These are phyloP conservation scores for Harpagifer antarcticus DNA, from an alignment of 2,797 vertebrate genomes.

Conservation along the genomic window DNA sequence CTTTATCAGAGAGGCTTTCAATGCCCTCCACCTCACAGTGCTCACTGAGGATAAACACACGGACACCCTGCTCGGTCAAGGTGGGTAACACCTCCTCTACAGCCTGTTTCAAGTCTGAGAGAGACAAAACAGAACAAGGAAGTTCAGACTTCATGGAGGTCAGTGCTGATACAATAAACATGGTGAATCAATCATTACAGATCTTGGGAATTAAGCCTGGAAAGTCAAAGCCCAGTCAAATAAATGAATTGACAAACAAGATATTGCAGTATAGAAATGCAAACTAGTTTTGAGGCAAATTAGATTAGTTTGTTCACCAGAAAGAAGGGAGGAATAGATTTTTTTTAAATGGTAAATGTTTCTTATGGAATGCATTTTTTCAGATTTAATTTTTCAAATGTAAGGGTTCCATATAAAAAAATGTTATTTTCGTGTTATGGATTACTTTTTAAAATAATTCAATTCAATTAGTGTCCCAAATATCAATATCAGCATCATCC, in stretches of 20 bases:
- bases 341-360: background rate
- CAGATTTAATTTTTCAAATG: background rate
- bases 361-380: background rate
- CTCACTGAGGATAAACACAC: conserved; percentile 83
- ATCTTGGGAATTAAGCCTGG: background rate
- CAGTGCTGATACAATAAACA: background rate
- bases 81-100: conserved; percentile 88
- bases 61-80: conserved; percentile 81
- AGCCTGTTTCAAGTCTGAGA: conserved; percentile 82
- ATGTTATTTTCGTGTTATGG: background rate
- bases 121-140: background rate
- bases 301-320: background rate
- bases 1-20: conserved; percentile 83
- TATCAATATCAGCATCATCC: no score
- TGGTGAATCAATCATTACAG: background rate
- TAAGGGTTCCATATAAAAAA: background rate
- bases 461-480: no score
- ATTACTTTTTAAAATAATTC: background rate
- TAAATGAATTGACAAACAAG: background rate
- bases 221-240: background rate
- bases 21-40: conserved; percentile 79
- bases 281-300: background rate
- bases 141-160: background rate
- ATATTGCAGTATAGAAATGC: background rate
- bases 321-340: background rate